These are phyloP conservation scores for Actinernus sp. DNA, from an alignment of 92 coral and sea anemone species.

Conservation along the genomic window DNA sequence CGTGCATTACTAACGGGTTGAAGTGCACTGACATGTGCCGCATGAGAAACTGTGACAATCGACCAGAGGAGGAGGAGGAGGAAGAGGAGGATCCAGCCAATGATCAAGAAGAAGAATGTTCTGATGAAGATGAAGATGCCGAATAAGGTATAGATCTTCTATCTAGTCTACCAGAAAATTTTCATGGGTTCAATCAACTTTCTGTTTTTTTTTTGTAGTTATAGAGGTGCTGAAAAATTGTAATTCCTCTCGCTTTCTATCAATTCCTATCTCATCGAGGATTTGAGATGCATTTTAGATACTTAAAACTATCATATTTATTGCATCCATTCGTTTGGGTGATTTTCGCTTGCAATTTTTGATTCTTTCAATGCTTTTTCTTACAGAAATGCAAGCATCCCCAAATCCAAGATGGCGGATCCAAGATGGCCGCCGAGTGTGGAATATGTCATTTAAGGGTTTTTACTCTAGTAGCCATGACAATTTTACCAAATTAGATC, in stretches of 20 bases:
- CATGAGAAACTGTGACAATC: conserved; percentile 50
- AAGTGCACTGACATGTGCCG: conserved; percentile 63
- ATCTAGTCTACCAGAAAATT: no score
- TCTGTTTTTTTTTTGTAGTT: no score
- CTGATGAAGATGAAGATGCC: conserved; percentile 29
- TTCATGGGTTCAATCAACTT: no score
- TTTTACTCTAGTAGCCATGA: conserved; percentile 3
- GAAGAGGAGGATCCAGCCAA: conserved; percentile 17
- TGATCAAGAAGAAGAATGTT: conserved; percentile 18
- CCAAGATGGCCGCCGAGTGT: conserved; percentile 32
- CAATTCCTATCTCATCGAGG: neutral
- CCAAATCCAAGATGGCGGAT: conserved; percentile 29
- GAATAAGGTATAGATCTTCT: neutral
- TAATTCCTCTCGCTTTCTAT: neutral
- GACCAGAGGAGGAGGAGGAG: conserved; percentile 30
- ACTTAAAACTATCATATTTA: no score
- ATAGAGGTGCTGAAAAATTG: no score
- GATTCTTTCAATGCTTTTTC: neutral
- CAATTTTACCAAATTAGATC: neutral
- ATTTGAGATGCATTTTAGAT: neutral
- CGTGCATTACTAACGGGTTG: conserved; percentile 51
- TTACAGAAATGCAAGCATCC: conserved; percentile 12
- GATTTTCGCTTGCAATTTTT: neutral
- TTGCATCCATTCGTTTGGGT: neutral
- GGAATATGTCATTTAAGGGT: neutral